Conservation (phyloP, 1,140 invertebrate species). For the Pogonomyrmex californicus region DNA sequence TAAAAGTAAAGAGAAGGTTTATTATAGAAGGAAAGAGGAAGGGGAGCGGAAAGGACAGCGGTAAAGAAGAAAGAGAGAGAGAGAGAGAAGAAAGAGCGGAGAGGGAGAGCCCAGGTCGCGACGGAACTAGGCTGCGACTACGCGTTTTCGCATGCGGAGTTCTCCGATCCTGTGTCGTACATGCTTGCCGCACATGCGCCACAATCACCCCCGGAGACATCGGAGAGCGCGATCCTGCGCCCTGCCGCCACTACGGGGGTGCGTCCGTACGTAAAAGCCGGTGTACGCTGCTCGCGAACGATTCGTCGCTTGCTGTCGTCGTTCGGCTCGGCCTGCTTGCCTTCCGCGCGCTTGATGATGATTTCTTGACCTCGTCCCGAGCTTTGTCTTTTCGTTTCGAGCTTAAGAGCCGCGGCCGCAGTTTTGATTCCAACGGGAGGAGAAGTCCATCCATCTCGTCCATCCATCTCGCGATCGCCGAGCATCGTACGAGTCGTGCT, state of each 20-base stretch:
- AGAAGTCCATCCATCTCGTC: not conserved
- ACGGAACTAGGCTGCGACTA: constrained; percentile 63
- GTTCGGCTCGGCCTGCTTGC: constrained; percentile 35
- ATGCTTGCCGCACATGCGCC: constrained; percentile 60
- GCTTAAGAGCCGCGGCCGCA: not conserved
- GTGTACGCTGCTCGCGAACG: constrained; percentile 65
- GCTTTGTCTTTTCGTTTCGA: not conserved
- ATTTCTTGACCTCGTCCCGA: constrained; percentile 16
- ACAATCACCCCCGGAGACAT: not conserved
- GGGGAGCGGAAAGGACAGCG: not conserved
- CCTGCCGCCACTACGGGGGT: constrained; percentile 69
- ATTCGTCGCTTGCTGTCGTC: constrained; percentile 62
- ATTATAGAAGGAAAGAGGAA: not conserved
- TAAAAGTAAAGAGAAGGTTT: constrained; percentile 7
- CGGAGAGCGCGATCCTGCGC: constrained; percentile 65
- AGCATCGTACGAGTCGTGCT: constrained; percentile 2
- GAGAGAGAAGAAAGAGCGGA: not conserved
- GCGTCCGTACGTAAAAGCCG: constrained; percentile 71
- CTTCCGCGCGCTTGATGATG: constrained; percentile 48
- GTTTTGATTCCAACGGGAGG: not conserved
- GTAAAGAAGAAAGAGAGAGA: not conserved
- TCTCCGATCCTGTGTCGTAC: constrained; percentile 45
- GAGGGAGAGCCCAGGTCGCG: constrained; percentile 23
- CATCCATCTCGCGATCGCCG: not conserved
- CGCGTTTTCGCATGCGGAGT: constrained; percentile 66